phyloP scores from a whole-genome alignment of 1,140 invertebrate species.

The Drosophila auraria region DNA sequence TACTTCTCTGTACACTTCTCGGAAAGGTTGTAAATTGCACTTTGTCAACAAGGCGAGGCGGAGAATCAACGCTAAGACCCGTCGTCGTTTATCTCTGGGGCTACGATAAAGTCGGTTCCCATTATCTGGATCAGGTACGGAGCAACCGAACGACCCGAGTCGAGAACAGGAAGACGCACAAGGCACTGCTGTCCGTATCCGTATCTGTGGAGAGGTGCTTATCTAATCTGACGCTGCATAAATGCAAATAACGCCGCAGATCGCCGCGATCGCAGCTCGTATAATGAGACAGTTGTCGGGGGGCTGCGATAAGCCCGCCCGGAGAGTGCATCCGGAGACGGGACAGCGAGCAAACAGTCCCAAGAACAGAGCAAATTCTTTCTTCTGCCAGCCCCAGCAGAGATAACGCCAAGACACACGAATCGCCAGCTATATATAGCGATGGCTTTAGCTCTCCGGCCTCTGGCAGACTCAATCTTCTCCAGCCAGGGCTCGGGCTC shows the following conservation, averaged over 20 bases:
- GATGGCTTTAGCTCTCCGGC: conserved; percentile 8
- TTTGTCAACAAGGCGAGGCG: conserved; percentile 65
- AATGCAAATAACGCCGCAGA: conserved; percentile 77
- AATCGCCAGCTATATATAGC: conserved; percentile 55
- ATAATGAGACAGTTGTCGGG: conserved; percentile 70
- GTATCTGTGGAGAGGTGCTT: conserved; percentile 51
- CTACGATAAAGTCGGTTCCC: conserved; percentile 65
- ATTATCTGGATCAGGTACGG: conserved; percentile 66
- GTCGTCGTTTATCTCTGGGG: conserved; percentile 59
- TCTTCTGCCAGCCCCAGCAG: conserved; percentile 52
- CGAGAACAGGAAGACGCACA: conserved; percentile 76
- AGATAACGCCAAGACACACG: conserved; percentile 57
- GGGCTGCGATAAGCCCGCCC: conserved; percentile 64
- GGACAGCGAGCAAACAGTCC: conserved; percentile 68
- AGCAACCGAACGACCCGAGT: conserved; percentile 9
- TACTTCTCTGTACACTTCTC: conserved; percentile 67
- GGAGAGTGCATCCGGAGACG: conserved; percentile 72
- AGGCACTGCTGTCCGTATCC: conserved; percentile 30
- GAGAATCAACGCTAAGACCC: conserved; percentile 73
- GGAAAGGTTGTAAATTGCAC: conserved; percentile 81
- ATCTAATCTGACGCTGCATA: conserved; percentile 79
- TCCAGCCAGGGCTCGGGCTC: conserved; percentile 18
- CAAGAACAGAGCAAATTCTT: conserved; percentile 83
- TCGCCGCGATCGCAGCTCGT: conserved; percentile 49
- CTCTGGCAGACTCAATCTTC: conserved; percentile 58